Percentiles rank a stretch among this genome's conserved stretches.
Conservation (phyloP, 2,113 vertebrate species). For the Bujurquina vittata region DNA sequence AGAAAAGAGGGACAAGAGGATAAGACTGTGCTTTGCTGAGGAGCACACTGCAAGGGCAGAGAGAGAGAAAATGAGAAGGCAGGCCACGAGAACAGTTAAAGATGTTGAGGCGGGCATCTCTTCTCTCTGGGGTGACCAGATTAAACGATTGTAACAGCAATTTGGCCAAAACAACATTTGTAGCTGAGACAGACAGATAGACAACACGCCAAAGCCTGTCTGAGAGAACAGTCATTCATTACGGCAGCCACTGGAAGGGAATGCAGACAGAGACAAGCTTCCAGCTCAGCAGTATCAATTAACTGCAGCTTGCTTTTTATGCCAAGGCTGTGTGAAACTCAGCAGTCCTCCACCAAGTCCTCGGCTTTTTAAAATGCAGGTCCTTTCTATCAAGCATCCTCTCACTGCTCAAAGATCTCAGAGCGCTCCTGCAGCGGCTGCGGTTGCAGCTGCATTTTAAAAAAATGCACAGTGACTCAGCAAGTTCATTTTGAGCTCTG, state of each 20-base stretch:
- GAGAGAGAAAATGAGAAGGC: not conserved
- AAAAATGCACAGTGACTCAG: slow-evolving; percentile 19
- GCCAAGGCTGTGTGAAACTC: slow-evolving; percentile 19
- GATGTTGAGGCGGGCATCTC: slow-evolving; percentile 44
- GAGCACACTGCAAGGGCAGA: slow-evolving; percentile 44
- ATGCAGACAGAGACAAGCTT: slow-evolving; percentile 46
- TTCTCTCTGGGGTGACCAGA: slow-evolving; percentile 62
- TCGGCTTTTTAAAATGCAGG: slow-evolving; percentile 47
- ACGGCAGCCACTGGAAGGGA: slow-evolving; percentile 45
- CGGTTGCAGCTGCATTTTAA: slow-evolving; percentile 1
- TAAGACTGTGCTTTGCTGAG: slow-evolving; percentile 28
- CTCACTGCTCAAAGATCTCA: slow-evolving; percentile 15
- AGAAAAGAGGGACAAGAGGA: slow-evolving; percentile 13
- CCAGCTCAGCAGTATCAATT: slow-evolving; percentile 57
- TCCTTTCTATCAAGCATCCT: slow-evolving; percentile 1
- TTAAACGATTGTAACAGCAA: slow-evolving; percentile 82
- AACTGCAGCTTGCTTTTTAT: slow-evolving; percentile 53
- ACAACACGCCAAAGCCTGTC: slow-evolving; percentile 50
- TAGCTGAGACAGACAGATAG: slow-evolving; percentile 65
- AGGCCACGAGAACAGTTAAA: slow-evolving; percentile 31
- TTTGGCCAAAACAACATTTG: slow-evolving; percentile 75
- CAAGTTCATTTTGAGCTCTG: not conserved
- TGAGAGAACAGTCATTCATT: slow-evolving; percentile 60
- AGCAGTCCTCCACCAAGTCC: slow-evolving; percentile 45
- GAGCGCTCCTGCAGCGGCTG: not conserved